phyloP scores from a whole-genome alignment of 2,113 vertebrate species.

The Chlorodrepanis virens region DNA sequence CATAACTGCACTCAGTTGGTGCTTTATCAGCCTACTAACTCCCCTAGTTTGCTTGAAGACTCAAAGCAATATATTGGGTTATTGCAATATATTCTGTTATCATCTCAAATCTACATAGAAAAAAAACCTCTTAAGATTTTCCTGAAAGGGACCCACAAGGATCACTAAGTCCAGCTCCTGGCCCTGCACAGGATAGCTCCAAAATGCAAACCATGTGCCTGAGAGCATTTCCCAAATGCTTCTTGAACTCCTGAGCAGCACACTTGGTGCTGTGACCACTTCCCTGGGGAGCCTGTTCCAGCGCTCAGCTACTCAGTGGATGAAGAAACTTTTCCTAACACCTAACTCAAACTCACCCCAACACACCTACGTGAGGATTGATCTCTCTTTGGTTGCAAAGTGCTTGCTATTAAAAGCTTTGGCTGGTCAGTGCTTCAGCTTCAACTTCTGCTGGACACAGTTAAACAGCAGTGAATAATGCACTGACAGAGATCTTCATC shows the following conservation, averaged over 20 bases:
- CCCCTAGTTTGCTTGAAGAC: not conserved
- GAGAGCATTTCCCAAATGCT: not conserved
- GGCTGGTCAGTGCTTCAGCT: not conserved
- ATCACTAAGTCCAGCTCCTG: not conserved
- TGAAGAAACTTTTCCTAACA: not conserved
- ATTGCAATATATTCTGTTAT: not conserved
- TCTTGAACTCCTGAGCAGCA: not conserved
- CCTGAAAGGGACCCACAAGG: not conserved
- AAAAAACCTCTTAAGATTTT: not conserved
- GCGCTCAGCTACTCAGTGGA: not conserved
- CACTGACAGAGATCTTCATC: not conserved
- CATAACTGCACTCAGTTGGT: constrained; percentile 22
- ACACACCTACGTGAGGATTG: not conserved
- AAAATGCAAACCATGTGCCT: not conserved
- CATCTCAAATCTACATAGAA: not conserved
- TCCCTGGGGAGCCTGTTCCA: not conserved
- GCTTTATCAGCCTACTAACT: not conserved
- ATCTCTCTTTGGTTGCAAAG: not conserved
- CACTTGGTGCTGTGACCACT: not conserved
- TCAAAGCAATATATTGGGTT: not conserved
- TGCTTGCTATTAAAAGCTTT: not conserved
- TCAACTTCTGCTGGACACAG: not conserved
- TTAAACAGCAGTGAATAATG: not conserved
- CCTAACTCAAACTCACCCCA: not conserved
- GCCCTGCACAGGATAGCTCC: not conserved